Evolutionary conservation across 2,797 vertebrate species (phyloP), one percentile per base, ranked within the genome.

Genomic region (Naso thynnoides): DNA sequence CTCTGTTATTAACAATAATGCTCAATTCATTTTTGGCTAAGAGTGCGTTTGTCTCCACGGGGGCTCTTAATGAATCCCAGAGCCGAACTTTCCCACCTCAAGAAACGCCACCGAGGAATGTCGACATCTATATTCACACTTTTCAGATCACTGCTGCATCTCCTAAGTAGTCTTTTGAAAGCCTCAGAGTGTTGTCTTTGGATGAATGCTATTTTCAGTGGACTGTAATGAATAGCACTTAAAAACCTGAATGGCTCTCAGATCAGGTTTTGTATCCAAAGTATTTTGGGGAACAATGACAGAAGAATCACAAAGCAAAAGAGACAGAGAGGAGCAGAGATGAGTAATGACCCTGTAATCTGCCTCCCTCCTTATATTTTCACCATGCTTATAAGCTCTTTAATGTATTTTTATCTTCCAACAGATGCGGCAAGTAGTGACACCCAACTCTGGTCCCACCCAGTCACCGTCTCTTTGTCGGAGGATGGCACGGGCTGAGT

Each of bases 171-270:
- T 64, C 86, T 73, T 88, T 85, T 82, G 71, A 88, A 81, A 79
- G 73, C 65, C 83, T 76, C 76, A 75, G 81, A 88, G 90, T 85
- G 78, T 88, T 83, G 78, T 89, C 73, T 78, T 50, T 78, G 78
- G 80, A 90, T 90, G 89, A 92, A 91, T 82, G 86, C 72, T 79
- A 73, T 86, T 92, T 89, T 84, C 83, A 77, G 70, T 59, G 42
- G 65, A 38, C 63, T 84, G 88, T 86, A 86, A 89, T 90, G 87
- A 92, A 88, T 87, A 91, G 88, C 86, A 90, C 92, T 90, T 93
- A 84, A 80, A 84, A 72, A 78, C 61, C 33, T 86, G 74, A 91
- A 91, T 79, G 70, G 88, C 69, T 85, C 68, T 78, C 47, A 52
- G 87, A 87, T 93, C 91, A 73, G 85, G 90, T 93, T 93, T 82